These are phyloP conservation scores for Platycnemis pennipes DNA, from an alignment of 2,888 invertebrate genomes.

Conservation along the genomic window DNA sequence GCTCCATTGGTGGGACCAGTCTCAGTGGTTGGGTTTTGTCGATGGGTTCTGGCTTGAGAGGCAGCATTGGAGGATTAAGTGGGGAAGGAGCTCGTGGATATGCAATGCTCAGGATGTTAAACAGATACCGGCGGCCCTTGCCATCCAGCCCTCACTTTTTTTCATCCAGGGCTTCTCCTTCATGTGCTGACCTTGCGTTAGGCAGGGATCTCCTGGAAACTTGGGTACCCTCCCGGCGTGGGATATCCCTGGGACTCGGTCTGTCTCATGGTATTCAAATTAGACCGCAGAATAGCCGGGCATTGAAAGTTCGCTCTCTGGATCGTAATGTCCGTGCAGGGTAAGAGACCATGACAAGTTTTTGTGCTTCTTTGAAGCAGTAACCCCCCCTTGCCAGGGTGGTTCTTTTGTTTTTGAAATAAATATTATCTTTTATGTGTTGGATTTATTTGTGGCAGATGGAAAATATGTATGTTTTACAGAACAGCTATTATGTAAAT, in stretches of 20 bases:
- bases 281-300: constrained; percentile 59
- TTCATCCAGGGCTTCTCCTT: constrained; percentile 25
- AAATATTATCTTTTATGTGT: not conserved
- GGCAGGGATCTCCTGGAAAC: constrained; percentile 51
- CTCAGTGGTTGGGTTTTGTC: constrained; percentile 59
- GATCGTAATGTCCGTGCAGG: constrained; percentile 57
- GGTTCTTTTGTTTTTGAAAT: not conserved
- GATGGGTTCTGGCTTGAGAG: constrained; percentile 49
- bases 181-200: constrained; percentile 46
- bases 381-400: not conserved
- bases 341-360: not conserved
- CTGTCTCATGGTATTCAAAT: constrained; percentile 54
- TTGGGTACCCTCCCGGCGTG: constrained; percentile 37
- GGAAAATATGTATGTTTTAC: no score
- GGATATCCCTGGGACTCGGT: constrained; percentile 37
- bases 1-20: constrained; percentile 49
- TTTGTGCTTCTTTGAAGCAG: not conserved
- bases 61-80: constrained; percentile 45
- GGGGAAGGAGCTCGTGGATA: constrained; percentile 53
- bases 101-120: constrained; percentile 31
- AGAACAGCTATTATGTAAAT: no score
- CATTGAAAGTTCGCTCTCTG: constrained; percentile 53
- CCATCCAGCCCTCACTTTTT: constrained; percentile 49
- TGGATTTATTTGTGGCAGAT: no score
- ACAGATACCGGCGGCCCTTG: constrained; percentile 41